Base-by-base conservation (phyloP, 2,113 vertebrate species). In the Scomber scombrus region DNA sequence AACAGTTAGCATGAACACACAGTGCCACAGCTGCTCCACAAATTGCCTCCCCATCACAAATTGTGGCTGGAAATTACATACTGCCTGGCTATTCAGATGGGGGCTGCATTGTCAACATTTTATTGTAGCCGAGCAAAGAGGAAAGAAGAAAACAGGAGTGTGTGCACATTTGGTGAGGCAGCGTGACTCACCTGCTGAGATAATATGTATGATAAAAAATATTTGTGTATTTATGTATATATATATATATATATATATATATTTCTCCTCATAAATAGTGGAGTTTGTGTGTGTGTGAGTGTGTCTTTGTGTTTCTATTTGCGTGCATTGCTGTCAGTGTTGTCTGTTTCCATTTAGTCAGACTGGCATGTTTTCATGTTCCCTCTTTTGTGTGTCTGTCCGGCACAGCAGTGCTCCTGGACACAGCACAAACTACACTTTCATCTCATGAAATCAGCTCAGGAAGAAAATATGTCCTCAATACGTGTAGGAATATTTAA, bases 1-100 rank as follows among this genome's bases (percentile, higher is more conserved):
- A 86, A 83, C 81, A 75, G 68, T 81, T 72, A 78, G 70, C 70
- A 56, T 75, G 75, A 89, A 78, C 60, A 69, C 58, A 69, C 73
- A 52, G 76, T 4, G 71, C 29, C 74, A 46, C 81, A 80, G 84
- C 77, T 81, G 88, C 67, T 67, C 57, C 2, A 46, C 71, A 79
- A 82, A 89, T 85, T 60, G 73, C 71, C 69, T 76, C 51, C 62
- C 62, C 54, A 23, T 46, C 8, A 2, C 58, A 81, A 81, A 83
- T 57, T 52, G 55, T 34, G 31, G 58, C 46, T 67, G 69, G 68
- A 85, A 80, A 88, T 72, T 55, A 73, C 64, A 82, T 15, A 18
- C 21, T 40, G 49, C 14, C 56, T 64, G 51, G 43, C 61, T 65
- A 40, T 78, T 81, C 29, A 67, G 23, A 90, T 9, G 11, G 34